These are phyloP conservation scores for Crotalus viridis DNA, from an alignment of 2,113 vertebrate species.

Conservation along the genomic window DNA sequence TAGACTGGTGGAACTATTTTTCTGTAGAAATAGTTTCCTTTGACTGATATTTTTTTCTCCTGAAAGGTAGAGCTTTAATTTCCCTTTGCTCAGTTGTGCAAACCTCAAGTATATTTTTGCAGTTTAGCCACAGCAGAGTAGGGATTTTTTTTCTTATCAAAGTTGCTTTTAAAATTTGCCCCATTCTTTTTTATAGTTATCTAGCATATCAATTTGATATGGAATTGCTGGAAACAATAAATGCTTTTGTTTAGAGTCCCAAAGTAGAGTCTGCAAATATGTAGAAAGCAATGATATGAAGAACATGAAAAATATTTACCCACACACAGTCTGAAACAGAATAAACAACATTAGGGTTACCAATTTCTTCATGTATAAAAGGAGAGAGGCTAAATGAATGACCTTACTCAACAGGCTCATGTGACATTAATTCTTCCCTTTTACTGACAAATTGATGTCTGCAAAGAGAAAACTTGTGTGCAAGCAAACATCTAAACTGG, in stretches of 20 bases:
- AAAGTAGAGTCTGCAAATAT: background rate
- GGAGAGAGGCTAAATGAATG: background rate
- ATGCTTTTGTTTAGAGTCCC: no score
- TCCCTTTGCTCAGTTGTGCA: no score
- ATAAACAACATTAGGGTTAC: no score
- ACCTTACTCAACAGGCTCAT: no score
- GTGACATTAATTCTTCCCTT: background rate
- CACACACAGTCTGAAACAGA: background rate
- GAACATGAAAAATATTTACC: background rate
- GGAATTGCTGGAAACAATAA: no score
- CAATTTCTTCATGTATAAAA: background rate
- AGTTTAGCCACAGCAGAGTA: no score
- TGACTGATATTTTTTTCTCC: background rate
- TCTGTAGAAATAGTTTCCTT: background rate
- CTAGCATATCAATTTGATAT: no score
- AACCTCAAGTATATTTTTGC: no score
- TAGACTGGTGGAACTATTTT: background rate
- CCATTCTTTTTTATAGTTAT: no score
- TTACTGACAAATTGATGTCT: background rate
- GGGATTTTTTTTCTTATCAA: no score
- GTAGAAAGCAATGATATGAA: background rate
- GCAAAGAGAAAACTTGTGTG: background rate
- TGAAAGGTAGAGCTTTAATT: no score
- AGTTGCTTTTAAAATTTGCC: no score
- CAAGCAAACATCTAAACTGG: background rate